Evolutionary conservation across 2,797 vertebrate species (phyloP).

Genomic region (Gallirallus australis): DNA sequence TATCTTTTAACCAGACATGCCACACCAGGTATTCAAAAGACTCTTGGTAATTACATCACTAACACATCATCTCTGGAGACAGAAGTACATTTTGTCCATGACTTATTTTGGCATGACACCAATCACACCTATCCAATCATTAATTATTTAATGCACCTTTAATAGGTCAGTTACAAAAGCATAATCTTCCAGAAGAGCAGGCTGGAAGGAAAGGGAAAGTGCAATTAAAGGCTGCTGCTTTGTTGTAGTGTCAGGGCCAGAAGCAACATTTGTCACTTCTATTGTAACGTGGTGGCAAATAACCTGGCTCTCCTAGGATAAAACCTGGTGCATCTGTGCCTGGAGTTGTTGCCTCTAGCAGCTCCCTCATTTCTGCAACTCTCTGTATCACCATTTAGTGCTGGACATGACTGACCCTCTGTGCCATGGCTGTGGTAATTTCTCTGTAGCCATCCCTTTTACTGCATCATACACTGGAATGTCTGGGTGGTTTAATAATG

Average conservation of each 20-base stretch:
- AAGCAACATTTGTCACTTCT: not conserved
- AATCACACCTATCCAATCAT: not conserved
- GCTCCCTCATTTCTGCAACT: not conserved
- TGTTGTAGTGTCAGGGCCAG: not conserved
- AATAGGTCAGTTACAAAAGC: not conserved
- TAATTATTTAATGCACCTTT: not conserved
- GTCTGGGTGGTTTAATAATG: rapidly evolving
- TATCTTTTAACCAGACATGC: not conserved
- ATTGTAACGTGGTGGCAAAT: not conserved
- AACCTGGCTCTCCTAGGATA: not conserved
- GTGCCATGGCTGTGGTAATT: not conserved
- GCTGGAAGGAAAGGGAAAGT: slow-evolving; percentile 24
- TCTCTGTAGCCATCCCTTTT: not conserved
- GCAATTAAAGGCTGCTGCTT: not conserved
- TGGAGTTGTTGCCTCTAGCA: not conserved
- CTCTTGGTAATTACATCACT: not conserved
- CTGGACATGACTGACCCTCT: not conserved
- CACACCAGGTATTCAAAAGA: not conserved
- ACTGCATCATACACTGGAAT: not conserved
- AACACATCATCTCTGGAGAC: not conserved
- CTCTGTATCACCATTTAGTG: not conserved
- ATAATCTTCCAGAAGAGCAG: not conserved
- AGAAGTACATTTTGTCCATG: not conserved
- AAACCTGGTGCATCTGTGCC: not conserved
- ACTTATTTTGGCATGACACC: not conserved